Base-by-base conservation (phyloP, 2,113 vertebrate species). In the Ictidomys tridecemlineatus region DNA sequence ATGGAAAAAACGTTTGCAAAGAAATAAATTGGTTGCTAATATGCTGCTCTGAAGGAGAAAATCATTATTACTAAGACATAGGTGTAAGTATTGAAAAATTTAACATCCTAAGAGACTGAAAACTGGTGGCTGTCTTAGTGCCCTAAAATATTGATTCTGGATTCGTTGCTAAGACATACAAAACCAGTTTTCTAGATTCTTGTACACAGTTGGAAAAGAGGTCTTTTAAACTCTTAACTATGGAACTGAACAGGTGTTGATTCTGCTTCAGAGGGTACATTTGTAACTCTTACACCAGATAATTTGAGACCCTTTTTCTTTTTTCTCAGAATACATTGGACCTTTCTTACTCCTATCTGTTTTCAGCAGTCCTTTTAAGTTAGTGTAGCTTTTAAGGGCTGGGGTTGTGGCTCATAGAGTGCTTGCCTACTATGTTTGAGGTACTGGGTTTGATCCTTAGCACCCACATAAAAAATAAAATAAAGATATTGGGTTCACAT, bases 141-240 rank as follows among this genome's bases (percentile, higher is more conserved):
- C 17, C 24, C 96, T 10, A 79, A 63, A 37, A 51, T 77, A 72
- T 51, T 51, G 48, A 51, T 93, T 94, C 85, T 85, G 24, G 85
- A 73, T 91, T 89, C 51, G 67, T 95, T 97, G 80, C 42, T 80
- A 51, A 79, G n/a, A 93, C 53, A 34, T 76, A 63, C n/a, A 84
- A 95, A 87, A 76, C 20, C 72, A 70, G 42, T 61, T 96, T 89
- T 93, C 14, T 22, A 87, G 28, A 53, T 86, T 85, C 20, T 89
- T 88, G 89, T 76, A 73, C 9, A 1, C 56, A 65, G 5, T 84
- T 94, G 56, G 79, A 80, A 89, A 90, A 63, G n/a, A 28, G 34
- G 22, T 42, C 56, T 58, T 89, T 80, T 53, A 14, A 37, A 39
- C 63, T 78, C 7, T 30, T 63, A 63, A n/a, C 34, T 91, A 65